Base-by-base conservation (phyloP, 2,797 vertebrate species). In the Chiroxiphia lanceolata region DNA sequence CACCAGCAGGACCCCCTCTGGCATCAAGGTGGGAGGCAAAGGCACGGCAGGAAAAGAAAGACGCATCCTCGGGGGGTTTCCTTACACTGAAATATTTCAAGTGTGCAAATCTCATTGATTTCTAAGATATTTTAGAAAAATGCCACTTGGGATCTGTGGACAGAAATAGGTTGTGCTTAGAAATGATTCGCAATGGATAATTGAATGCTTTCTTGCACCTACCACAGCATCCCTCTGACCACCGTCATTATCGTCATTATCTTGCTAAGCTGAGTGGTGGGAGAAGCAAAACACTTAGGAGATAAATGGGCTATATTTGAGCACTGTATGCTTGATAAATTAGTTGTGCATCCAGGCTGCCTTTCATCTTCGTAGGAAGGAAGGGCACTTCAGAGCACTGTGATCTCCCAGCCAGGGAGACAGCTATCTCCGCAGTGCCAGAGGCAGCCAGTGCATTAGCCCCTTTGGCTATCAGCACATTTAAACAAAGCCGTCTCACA, bases 311-410 rank as follows among this genome's bases (percentile, higher is more conserved):
- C 70, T 93, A 82, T 84, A 67, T 94, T 80, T 91, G 78, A 90
- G 75, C 20, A 6, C 38, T 33, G 33, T 44, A 48, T 70, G 7
- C 83, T 87, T 91, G 94, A 94, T 81, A 89, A 93, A 94, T 94
- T 67, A 87, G 64, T 64, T 91, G 51, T 64, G 34, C 70, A 61
- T 64, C 59, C 87, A 80, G 45, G 45, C 63, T 71, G 80, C 80
- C 93, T 96, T 96, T 96, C 83, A 93, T 95, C 83, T 96, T 40
- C 9, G 3, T 26, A 42, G 93, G 89, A 90, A 95, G 92, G 91
- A 94, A 93, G 77, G 33, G 48, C 19, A 64, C 59, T 92, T 83
- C 78, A 19, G 85, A 88, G 42, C 51, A 4, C 90, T 95, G 48
- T 91, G 94, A 94, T 94, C 91, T 91, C 71, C 83, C 80, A 87